phyloP scores from a whole-genome alignment of 1,140 invertebrate species.

The Teleopsis dalmanni region DNA sequence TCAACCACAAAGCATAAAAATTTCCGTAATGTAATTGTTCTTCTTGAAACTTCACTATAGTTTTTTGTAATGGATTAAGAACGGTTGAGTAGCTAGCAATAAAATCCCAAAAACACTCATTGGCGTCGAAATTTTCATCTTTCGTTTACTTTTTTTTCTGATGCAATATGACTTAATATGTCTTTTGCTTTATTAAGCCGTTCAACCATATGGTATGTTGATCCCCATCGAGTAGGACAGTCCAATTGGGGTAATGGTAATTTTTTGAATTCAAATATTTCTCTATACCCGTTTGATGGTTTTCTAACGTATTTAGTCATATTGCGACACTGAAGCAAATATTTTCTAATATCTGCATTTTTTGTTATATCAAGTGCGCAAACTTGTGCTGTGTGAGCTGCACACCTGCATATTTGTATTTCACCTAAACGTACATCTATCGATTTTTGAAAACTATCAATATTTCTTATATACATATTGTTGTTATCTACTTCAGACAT shows the following conservation, averaged over 20 bases:
- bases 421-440: background rate
- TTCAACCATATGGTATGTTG: slow-evolving; percentile 14
- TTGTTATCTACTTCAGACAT: no score
- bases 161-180: no score
- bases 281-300: slow-evolving; percentile 9
- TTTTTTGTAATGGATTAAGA: slow-evolving; percentile 9
- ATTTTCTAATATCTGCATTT: background rate
- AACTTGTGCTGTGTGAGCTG: background rate
- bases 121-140: slow-evolving; percentile 9
- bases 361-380: background rate
- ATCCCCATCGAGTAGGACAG: slow-evolving; percentile 18
- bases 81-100: slow-evolving; percentile 1
- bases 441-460: no score
- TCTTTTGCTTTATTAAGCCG: slow-evolving; percentile 11
- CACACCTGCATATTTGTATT: slow-evolving; percentile 6
- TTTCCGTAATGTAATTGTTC: slow-evolving; percentile 16
- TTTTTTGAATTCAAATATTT: slow-evolving; percentile 12
- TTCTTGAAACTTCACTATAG: slow-evolving; percentile 14
- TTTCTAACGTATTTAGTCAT: slow-evolving; percentile 12
- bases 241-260: slow-evolving; percentile 14
- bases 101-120: slow-evolving; percentile 11
- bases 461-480: no score
- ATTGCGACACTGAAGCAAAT: slow-evolving; percentile 3
- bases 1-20: slow-evolving; percentile 15
- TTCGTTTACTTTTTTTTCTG: no score